Conservation (phyloP, 2,888 invertebrate species). For the Abrostola triplasia region DNA sequence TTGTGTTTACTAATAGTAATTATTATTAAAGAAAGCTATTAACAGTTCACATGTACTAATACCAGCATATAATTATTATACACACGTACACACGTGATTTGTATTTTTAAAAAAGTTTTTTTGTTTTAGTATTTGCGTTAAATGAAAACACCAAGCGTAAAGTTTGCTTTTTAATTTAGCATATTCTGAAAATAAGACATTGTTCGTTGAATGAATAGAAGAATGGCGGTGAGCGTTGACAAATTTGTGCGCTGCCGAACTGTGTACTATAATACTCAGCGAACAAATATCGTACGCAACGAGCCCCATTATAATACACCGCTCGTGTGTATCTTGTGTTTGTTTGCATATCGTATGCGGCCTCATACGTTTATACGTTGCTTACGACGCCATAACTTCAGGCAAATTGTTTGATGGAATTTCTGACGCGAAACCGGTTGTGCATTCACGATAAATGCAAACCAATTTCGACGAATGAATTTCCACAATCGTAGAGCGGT, state of each 20-base stretch:
- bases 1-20: too few species aligned
- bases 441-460: constrained; percentile 22
- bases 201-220: constrained; percentile 65
- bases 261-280: constrained; percentile 11
- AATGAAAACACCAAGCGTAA: constrained; percentile 12
- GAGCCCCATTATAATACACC: constrained; percentile 47
- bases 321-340: constrained; percentile 34
- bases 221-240: constrained; percentile 46
- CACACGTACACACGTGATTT: too few species aligned
- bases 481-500: neutral
- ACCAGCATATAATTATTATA: too few species aligned
- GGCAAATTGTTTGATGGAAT: constrained; percentile 46
- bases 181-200: constrained; percentile 65
- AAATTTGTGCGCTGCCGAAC: neutral
- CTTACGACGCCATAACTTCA: constrained; percentile 33
- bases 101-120: too few species aligned
- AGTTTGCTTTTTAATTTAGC: constrained; percentile 57
- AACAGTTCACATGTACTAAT: neutral
- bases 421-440: constrained; percentile 30
- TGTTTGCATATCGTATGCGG: constrained; percentile 45
- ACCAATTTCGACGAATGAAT: constrained; percentile 6
- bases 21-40: neutral
- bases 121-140: neutral
- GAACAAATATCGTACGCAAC: constrained; percentile 59
- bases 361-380: constrained; percentile 28